A percentile compares a stretch with the other conserved stretches of the same genome.
phyloP scores from a whole-genome alignment of 2,797 vertebrate species.

The Acestrorhynchus altus region DNA sequence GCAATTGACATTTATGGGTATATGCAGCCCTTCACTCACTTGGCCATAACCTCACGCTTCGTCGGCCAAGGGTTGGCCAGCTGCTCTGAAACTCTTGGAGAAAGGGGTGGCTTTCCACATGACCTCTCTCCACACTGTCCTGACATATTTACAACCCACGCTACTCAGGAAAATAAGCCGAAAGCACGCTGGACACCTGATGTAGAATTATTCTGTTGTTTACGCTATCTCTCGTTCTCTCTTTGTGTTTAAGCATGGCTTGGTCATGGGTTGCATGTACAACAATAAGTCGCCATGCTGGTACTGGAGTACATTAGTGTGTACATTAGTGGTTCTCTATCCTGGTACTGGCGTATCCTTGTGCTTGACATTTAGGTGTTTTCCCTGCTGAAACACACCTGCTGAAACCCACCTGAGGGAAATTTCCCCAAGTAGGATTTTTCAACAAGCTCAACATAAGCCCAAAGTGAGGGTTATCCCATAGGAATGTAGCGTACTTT shows the following conservation, averaged over 20 bases:
- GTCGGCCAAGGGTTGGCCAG: constrained; percentile 18
- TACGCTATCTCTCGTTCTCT: not conserved
- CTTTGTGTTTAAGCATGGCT: constrained; percentile 17
- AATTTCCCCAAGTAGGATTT: not conserved
- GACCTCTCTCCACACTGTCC: constrained; percentile 37
- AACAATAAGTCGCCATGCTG: not conserved
- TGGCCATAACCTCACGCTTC: constrained; percentile 40
- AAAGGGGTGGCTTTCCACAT: constrained; percentile 37
- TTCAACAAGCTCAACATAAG: not conserved
- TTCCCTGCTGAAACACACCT: not conserved
- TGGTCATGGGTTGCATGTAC: constrained; percentile 21
- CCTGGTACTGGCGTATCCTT: not conserved
- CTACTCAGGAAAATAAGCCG: not conserved
- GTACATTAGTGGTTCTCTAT: not conserved
- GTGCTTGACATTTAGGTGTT: not conserved
- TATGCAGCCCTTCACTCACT: constrained; percentile 30
- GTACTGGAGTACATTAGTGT: not conserved
- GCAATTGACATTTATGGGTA: constrained; percentile 37
- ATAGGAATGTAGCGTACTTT: not conserved
- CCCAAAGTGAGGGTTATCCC: not conserved
- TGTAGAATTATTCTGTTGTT: constrained; percentile 21
- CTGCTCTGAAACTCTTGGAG: constrained; percentile 18
- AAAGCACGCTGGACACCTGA: constrained; percentile 23
- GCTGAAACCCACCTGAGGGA: not conserved
- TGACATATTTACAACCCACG: constrained; percentile 40